Evolutionary conservation across 2,888 invertebrate species (phyloP), one percentile per base, ranked within the genome.

Genomic region (Xestia c-nigrum): DNA sequence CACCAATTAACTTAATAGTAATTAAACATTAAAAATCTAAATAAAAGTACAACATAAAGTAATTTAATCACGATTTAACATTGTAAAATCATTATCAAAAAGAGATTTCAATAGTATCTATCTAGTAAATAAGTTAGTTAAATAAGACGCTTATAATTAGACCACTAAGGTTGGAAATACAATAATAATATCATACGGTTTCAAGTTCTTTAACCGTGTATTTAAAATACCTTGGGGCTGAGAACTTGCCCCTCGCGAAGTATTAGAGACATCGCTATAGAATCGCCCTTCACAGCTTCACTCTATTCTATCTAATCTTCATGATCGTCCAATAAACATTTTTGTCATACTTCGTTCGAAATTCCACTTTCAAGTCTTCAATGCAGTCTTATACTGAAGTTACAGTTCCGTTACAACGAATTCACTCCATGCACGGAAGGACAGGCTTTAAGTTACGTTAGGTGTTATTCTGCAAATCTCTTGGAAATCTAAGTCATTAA

Each of bases 81-180:
- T 86, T 85, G 80, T 86, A 83, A 83, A 85, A 79, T 77, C 63
- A 83, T 83, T 72, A 74, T 83, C 74, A 76, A 85, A 85, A 85
- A 82, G 73, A 83, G 72, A 71, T 75, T 76, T 86, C 50, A 72
- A 86, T 86, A 86, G 79, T 84, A 69, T 78, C 78, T 80, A 78
- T 78, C 85, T 79, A 83, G 67, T 74, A 85, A 85, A 74, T 64
- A 78, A 78, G 75, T 85, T 74, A 72, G 72, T 87, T 66, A 83
- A 78, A 75, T 81, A 69, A 84, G 84, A 83, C 24, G 59, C 67
- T 75, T 80, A 84, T 63, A 69, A 71, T 74, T 76, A 78, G 63
- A 73, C 64, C 74, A 75, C 71, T 67, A 70, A 73, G 72, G 82
- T 74, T 79, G 61, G 66, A 80, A 76, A 69, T 74, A 77, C 52